A percentile compares a stretch with the other conserved stretches of the same genome.
These are phyloP conservation scores for Nebria brevicollis DNA, from an alignment of 2,888 invertebrate species.

Conservation along the genomic window DNA sequence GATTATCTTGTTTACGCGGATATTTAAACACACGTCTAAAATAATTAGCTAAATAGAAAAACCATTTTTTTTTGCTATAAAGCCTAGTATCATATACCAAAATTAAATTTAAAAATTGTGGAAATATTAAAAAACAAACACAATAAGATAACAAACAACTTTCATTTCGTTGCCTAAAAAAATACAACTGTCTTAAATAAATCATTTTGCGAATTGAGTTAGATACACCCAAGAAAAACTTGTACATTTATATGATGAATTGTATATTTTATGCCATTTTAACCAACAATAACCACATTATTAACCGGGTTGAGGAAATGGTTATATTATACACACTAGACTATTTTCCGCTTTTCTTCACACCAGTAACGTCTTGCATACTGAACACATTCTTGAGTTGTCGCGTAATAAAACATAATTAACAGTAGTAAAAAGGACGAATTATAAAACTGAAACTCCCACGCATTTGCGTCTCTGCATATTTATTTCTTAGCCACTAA, in stretches of 20 bases:
- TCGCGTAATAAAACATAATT: conserved; percentile 37
- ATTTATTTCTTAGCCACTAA: conserved; percentile 19
- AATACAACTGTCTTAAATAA: too few relatives aligned
- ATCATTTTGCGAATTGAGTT: too few relatives aligned
- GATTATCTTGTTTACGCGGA: neutral
- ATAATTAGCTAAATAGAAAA: neutral
- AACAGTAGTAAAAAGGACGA: conserved; percentile 29
- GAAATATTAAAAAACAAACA: too few relatives aligned
- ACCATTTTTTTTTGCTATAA: too few relatives aligned
- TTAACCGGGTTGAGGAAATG: neutral
- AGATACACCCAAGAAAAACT: too few relatives aligned
- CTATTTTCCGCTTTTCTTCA: neutral
- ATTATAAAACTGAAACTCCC: conserved; percentile 32
- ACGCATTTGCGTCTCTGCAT: neutral
- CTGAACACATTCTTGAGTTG: conserved; percentile 21
- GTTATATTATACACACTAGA: neutral
- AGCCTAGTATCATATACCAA: too few relatives aligned
- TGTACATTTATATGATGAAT: too few relatives aligned
- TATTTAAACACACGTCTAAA: neutral
- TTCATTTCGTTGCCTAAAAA: too few relatives aligned
- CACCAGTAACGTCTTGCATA: conserved; percentile 7
- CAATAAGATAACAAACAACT: too few relatives aligned
- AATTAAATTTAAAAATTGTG: too few relatives aligned
- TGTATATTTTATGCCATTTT: neutral
- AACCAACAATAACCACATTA: conserved; percentile 12